Conservation (phyloP, 2,888 invertebrate genomes). For the Augiades crinisus region DNA sequence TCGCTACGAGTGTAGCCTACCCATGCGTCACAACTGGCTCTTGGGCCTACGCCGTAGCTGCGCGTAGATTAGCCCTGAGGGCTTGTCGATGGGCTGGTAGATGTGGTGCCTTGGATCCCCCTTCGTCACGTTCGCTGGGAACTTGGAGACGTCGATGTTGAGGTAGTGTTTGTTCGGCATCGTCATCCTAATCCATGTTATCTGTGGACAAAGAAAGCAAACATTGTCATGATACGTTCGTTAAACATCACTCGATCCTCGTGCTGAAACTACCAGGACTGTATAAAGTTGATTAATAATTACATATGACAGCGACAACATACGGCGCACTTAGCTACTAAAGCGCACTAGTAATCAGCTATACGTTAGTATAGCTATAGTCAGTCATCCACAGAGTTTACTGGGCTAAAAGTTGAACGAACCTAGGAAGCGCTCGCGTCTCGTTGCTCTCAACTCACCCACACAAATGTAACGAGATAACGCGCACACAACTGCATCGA, state of each 20-base stretch:
- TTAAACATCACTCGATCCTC: too few relatives aligned
- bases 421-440: conserved; percentile 68
- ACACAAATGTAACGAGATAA: conserved; percentile 48
- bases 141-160: conserved; percentile 87
- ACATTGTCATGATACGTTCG: too few relatives aligned
- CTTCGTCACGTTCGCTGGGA: conserved; percentile 83
- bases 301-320: conserved; percentile 18
- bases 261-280: background rate
- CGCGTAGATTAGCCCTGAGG: conserved; percentile 88
- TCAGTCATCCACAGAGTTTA: conserved; percentile 71
- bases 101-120: conserved; percentile 85
- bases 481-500: conserved; percentile 44
- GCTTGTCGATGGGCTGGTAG: conserved; percentile 89
- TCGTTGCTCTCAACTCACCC: conserved; percentile 66
- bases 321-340: conserved; percentile 13
- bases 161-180: conserved; percentile 93
- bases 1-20: conserved; percentile 49
- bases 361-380: conserved; percentile 40
- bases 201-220: conserved; percentile 69
- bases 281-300: conserved; percentile 20
- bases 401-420: conserved; percentile 82
- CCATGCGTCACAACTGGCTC: conserved; percentile 79
- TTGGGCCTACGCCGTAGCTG: conserved; percentile 83
- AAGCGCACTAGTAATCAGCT: conserved; percentile 32
- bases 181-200: conserved; percentile 86